phyloP scores from a whole-genome alignment of 2,888 invertebrate genomes.

The Galerucella pusilla region DNA sequence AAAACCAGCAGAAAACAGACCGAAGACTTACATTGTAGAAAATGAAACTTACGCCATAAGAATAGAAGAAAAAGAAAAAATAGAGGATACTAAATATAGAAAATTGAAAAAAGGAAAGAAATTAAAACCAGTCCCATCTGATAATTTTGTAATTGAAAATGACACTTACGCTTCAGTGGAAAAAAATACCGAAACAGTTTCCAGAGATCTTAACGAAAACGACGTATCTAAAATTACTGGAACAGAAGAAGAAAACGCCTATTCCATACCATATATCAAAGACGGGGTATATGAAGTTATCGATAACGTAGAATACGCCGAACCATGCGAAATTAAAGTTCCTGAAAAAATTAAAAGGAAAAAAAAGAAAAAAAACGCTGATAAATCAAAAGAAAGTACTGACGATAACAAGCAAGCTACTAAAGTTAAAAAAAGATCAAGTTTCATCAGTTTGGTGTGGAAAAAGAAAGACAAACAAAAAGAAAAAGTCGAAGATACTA shows the following conservation, averaged over 20 bases:
- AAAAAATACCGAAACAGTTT: slow-evolving; percentile 17
- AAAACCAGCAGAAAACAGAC: slow-evolving; percentile 24
- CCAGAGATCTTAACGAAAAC: slow-evolving; percentile 47
- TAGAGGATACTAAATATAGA: not conserved
- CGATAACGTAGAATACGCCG: slow-evolving; percentile 29
- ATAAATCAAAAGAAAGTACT: slow-evolving; percentile 25
- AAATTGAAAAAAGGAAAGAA: not conserved
- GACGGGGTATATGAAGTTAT: slow-evolving; percentile 36
- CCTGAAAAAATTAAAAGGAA: slow-evolving; percentile 20
- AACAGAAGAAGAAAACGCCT: slow-evolving; percentile 40
- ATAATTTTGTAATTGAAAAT: slow-evolving; percentile 46
- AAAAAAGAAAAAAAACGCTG: slow-evolving; percentile 32
- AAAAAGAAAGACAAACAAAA: slow-evolving; percentile 49
- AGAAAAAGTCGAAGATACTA: slow-evolving; percentile 24
- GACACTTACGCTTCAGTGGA: slow-evolving; percentile 47
- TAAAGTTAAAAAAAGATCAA: slow-evolving; percentile 50
- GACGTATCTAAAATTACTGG: slow-evolving; percentile 33
- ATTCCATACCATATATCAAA: slow-evolving; percentile 31
- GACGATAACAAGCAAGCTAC: slow-evolving; percentile 33
- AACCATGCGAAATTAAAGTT: slow-evolving; percentile 29
- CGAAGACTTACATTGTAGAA: slow-evolving; percentile 41
- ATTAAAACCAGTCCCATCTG: not conserved
- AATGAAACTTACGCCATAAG: slow-evolving; percentile 39
- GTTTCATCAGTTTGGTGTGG: slow-evolving; percentile 55
- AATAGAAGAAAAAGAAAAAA: slow-evolving; percentile 21